Percentiles rank a stretch among this genome's conserved stretches.
phyloP scores from a whole-genome alignment of 2,113 vertebrate genomes.

The Junco hyemalis region DNA sequence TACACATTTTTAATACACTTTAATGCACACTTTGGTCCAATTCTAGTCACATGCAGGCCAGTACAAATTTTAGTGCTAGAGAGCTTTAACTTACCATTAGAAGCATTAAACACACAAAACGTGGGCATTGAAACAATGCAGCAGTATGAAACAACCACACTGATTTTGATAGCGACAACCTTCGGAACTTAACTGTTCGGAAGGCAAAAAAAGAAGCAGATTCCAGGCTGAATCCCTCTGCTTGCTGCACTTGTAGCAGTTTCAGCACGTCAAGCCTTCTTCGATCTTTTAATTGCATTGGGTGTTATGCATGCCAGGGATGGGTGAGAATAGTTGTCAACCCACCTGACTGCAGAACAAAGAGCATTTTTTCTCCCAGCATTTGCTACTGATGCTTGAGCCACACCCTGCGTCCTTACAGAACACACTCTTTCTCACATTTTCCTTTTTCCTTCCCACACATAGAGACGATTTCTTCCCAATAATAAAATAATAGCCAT shows the following conservation, averaged over 20 bases:
- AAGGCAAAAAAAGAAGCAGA: not conserved
- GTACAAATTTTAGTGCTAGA: not conserved
- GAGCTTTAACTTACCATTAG: not conserved
- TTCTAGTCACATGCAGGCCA: not conserved
- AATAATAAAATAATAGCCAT: not conserved
- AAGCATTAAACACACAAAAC: not conserved
- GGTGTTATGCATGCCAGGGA: conserved; percentile 16
- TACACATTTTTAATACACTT: not conserved
- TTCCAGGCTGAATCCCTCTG: not conserved
- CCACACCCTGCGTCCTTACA: conserved; percentile 16
- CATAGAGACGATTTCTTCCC: not conserved
- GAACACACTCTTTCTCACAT: not conserved
- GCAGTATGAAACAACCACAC: not conserved
- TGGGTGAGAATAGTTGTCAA: conserved; percentile 36
- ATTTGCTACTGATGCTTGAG: conserved; percentile 23
- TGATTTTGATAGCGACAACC: not conserved
- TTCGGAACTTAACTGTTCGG: not conserved
- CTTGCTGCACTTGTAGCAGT: not conserved
- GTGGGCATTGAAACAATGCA: not conserved
- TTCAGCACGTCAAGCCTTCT: not conserved
- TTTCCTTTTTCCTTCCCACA: not conserved
- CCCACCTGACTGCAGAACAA: conserved; percentile 47
- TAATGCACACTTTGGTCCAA: not conserved
- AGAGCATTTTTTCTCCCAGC: conserved; percentile 48
- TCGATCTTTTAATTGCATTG: not conserved